Percentiles rank a stretch among this genome's conserved stretches.
phyloP scores from a whole-genome alignment of 1,140 invertebrate species.

The Radopholus similis region DNA sequence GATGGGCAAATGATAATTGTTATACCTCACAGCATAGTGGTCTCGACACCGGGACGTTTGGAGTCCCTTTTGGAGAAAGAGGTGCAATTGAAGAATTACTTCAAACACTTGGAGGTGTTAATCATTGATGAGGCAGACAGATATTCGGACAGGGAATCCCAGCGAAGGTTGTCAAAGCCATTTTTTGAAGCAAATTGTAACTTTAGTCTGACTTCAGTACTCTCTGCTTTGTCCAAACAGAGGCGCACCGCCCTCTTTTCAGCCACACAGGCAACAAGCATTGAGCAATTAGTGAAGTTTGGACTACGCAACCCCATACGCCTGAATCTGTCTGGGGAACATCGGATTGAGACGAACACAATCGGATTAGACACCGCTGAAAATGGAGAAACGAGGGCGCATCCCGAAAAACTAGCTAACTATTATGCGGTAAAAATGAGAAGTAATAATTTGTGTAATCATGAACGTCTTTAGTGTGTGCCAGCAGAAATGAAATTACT shows the following conservation, averaged over 20 bases:
- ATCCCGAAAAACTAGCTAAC: slow-evolving; percentile 61
- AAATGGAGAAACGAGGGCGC: slow-evolving; percentile 12
- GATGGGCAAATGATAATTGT: slow-evolving; percentile 1
- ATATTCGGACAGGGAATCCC: slow-evolving; percentile 85
- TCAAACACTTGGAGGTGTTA: slow-evolving; percentile 73
- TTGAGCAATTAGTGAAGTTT: slow-evolving; percentile 82
- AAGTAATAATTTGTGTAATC: neutral
- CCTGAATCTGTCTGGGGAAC: slow-evolving; percentile 84
- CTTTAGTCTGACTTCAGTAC: slow-evolving; percentile 77
- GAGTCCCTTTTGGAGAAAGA: slow-evolving; percentile 41
- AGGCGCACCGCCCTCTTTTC: slow-evolving; percentile 93
- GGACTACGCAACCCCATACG: slow-evolving; percentile 89
- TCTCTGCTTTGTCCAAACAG: slow-evolving; percentile 84
- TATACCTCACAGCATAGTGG: slow-evolving; percentile 38
- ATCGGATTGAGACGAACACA: slow-evolving; percentile 19
- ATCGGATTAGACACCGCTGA: neutral
- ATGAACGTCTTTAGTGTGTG: slow-evolving; percentile 64
- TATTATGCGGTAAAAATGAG: slow-evolving; percentile 70
- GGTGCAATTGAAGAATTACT: slow-evolving; percentile 34
- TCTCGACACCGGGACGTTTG: slow-evolving; percentile 55
- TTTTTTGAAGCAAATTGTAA: slow-evolving; percentile 9
- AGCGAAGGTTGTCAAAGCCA: slow-evolving; percentile 63
- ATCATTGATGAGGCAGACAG: slow-evolving; percentile 95
- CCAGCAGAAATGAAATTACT: slow-evolving; percentile 74
- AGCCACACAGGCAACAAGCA: slow-evolving; percentile 92